These are phyloP conservation scores for Periphyllus acericola DNA, from an alignment of 2,888 invertebrate species.

Conservation along the genomic window DNA sequence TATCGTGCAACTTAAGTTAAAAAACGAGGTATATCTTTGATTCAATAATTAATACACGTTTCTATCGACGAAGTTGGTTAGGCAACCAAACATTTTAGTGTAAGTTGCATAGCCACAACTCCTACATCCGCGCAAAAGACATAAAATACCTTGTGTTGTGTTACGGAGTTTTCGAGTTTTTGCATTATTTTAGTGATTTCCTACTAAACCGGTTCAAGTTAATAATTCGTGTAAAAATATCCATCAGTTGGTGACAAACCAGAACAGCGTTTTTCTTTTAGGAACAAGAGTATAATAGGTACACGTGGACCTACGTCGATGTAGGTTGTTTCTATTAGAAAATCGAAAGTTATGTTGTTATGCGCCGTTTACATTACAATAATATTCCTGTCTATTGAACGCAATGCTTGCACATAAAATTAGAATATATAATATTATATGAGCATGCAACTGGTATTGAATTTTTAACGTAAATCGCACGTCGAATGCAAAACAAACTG, in stretches of 20 bases:
- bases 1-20: no score
- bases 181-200: background rate
- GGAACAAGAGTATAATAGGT: background rate
- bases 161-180: background rate
- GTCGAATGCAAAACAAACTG: conserved; percentile 7
- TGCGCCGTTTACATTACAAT: background rate
- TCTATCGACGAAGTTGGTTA: background rate
- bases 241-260: background rate
- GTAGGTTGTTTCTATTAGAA: background rate
- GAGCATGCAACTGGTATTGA: background rate
- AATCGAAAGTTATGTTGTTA: background rate
- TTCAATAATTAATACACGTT: no score
- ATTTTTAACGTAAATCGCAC: conserved; percentile 6
- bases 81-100: conserved; percentile 25
- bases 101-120: conserved; percentile 16
- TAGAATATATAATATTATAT: background rate
- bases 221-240: background rate
- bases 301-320: background rate
- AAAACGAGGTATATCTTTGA: no score
- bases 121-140: background rate
- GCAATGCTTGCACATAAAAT: background rate
- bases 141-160: background rate
- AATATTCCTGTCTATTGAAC: background rate
- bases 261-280: background rate
- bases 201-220: background rate